Evolutionary conservation across 2,797 vertebrate genomes (phyloP).

Genomic region (Chlorospingus semifuscus): DNA sequence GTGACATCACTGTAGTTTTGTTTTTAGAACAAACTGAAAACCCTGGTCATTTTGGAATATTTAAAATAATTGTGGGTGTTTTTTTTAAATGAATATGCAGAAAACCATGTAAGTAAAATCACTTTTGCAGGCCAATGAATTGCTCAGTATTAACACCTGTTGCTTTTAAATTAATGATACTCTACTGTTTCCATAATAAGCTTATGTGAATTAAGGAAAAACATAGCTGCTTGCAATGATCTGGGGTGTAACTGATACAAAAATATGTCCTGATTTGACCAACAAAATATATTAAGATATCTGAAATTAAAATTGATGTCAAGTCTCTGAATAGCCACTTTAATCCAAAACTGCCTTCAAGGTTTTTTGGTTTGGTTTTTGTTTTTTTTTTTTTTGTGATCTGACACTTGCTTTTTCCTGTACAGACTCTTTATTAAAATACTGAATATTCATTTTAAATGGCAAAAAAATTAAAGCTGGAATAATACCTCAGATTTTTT

Average conservation of each 20-base stretch:
- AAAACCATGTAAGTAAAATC: neutral
- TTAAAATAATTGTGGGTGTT: neutral
- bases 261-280: neutral
- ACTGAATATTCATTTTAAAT: neutral
- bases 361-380: neutral
- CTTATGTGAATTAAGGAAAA: neutral
- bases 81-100: neutral
- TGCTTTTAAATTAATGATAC: neutral
- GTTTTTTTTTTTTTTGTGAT: neutral
- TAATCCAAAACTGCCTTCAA: neutral
- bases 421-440: slow-evolving; percentile 12
- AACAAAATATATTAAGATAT: neutral
- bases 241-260: neutral
- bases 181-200: neutral
- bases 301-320: neutral
- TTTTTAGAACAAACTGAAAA: neutral
- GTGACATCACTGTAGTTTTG: neutral
- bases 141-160: neutral
- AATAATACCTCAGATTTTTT: slow-evolving; percentile 8
- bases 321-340: neutral
- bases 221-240: neutral
- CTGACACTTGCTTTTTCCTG: slow-evolving; percentile 37
- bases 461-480: neutral
- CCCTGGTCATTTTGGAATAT: neutral
- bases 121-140: neutral